Evolutionary conservation across 2,888 invertebrate genomes (phyloP).

Genomic region (Melolontha melolontha): DNA sequence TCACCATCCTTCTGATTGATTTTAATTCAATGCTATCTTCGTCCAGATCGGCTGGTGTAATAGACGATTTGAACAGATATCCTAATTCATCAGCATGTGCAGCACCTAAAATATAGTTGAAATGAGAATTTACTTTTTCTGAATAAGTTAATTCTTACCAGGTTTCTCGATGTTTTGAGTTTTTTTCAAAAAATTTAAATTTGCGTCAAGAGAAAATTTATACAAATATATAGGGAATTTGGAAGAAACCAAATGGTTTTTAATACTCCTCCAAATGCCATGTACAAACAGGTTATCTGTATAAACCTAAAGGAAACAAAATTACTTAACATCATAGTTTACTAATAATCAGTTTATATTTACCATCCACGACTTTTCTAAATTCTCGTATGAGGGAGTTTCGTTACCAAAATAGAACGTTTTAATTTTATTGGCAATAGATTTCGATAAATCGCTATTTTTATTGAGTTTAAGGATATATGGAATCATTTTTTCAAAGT

Average conservation of each 20-base stretch:
- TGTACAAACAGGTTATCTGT: constrained; percentile 51
- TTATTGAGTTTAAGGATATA: constrained; percentile 55
- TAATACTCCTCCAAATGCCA: constrained; percentile 48
- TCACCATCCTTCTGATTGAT: constrained; percentile 50
- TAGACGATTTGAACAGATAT: constrained; percentile 52
- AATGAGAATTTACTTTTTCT: background rate
- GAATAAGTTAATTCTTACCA: constrained; percentile 43
- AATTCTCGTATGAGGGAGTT: constrained; percentile 59
- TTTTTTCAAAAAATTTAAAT: constrained; percentile 47
- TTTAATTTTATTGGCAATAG: constrained; percentile 62
- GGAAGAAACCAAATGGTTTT: constrained; percentile 43
- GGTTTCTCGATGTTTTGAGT: constrained; percentile 42
- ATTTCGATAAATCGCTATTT: constrained; percentile 52
- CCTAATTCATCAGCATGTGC: constrained; percentile 53
- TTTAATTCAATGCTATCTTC: constrained; percentile 49
- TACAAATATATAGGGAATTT: constrained; percentile 31
- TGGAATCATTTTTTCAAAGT: constrained; percentile 61
- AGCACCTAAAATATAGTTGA: constrained; percentile 44
- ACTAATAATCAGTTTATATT: background rate
- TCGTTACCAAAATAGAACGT: constrained; percentile 65
- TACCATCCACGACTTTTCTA: constrained; percentile 51
- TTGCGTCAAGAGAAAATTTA: constrained; percentile 47
- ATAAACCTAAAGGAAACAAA: constrained; percentile 45
- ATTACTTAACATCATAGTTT: background rate
- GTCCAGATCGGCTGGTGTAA: constrained; percentile 45